Evolutionary conservation across 2,888 invertebrate genomes (phyloP), one percentile per base, ranked within the genome.

Genomic region (Oscheius onirici): DNA sequence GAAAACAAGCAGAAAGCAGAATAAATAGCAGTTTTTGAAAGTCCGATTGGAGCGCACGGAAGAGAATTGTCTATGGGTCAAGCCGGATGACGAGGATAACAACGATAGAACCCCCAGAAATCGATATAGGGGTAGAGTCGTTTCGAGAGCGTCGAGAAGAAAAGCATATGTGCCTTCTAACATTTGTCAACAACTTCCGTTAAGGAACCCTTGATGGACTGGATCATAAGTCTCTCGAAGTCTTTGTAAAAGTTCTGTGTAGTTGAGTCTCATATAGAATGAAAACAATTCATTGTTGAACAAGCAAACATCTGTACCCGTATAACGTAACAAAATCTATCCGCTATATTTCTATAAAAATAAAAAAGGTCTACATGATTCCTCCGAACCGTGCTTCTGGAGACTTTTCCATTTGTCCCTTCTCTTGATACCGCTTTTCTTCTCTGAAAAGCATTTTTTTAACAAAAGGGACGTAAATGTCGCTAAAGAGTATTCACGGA

Each of bases 311-410:
- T 70, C 34, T 41, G 15, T 51, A 67, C 55, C 40, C 49, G 22
- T 60, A 69, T 58, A 52, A n/a, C 34, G 26, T 24, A 60, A 55
- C n/a, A 43, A 22, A 51, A 54, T 26, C 24, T 24, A 46, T 41
- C 46, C 3, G 20, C 49, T n/a, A 44, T 20, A n/a, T 63, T 13
- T 2, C 26, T 63, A 46, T 54, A 43, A 17, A 71, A 28, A 34
- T 52, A 20, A 34, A 17, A 60, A 60, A 60, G n/a, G n/a, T 41
- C 61, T 60, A 78, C 52, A 74, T 54, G 43, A 79, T 71, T 43
- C 78, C 79, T 17, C 81, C 81, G 46, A 81, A 78, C 49, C 77
- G 79, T 15, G 74, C 54, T 51, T 77, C 81, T n/a, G 81, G 81
- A 2, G 74, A 49, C 57, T 79, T 81, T 44, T 71, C 74, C 63